Evolutionary conservation across 2,888 invertebrate species (phyloP).

Genomic region (Meganola albula): DNA sequence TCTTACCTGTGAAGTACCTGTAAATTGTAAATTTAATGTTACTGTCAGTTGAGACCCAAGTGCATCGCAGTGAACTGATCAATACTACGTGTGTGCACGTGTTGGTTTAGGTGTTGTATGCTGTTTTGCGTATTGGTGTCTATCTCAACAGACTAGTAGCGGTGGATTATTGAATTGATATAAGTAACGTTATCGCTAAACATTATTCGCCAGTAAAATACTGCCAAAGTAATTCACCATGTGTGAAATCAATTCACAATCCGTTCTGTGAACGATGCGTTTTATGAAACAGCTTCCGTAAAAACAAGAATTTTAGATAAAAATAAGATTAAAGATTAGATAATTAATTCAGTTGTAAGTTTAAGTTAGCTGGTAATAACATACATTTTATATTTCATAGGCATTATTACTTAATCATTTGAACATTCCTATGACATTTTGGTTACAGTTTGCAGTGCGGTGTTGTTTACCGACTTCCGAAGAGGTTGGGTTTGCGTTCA

Average conservation of each 20-base stretch:
- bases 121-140: conserved; percentile 68
- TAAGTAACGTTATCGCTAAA: conserved; percentile 46
- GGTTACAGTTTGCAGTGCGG: conserved; percentile 63
- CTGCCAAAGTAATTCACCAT: conserved; percentile 74
- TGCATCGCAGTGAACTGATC: conserved; percentile 74
- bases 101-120: conserved; percentile 59
- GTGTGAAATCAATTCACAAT: conserved; percentile 69
- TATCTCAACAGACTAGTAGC: conserved; percentile 50
- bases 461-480: conserved; percentile 11
- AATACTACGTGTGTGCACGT: conserved; percentile 27
- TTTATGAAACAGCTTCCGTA: conserved; percentile 66
- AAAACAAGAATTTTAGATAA: conserved; percentile 66
- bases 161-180: conserved; percentile 63
- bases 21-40: conserved; percentile 72
- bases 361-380: conserved; percentile 75
- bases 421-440: conserved; percentile 75
- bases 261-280: conserved; percentile 76
- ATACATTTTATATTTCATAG: conserved; percentile 73
- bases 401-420: conserved; percentile 76
- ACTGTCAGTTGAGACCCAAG: conserved; percentile 51
- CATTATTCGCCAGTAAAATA: conserved; percentile 63
- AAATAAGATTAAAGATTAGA: conserved; percentile 67
- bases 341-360: conserved; percentile 74
- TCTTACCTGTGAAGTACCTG: conserved; percentile 75
- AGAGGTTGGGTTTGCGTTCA: conserved; percentile 15